Percentiles rank a stretch among this genome's conserved stretches.
Evolutionary conservation across 2,797 vertebrate genomes (phyloP).

Genomic region (Phalanger gymnotis): DNA sequence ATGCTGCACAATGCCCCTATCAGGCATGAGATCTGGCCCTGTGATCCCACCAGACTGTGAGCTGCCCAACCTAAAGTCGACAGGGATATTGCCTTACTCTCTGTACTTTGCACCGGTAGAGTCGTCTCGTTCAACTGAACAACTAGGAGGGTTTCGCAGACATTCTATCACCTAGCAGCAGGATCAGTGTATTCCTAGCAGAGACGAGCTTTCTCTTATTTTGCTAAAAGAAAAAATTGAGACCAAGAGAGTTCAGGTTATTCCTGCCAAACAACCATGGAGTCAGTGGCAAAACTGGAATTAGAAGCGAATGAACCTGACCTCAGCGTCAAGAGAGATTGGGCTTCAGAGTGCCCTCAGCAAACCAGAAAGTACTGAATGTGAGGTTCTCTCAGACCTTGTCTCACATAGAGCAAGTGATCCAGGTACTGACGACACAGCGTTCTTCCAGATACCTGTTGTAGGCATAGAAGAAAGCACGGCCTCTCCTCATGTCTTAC

Average conservation of each 20-base stretch:
- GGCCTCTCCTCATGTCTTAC: not conserved
- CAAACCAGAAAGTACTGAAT: not conserved
- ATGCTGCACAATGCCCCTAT: not conserved
- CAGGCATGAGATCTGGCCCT: conserved; percentile 5
- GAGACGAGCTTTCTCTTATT: conserved; percentile 27
- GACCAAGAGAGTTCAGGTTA: conserved; percentile 33
- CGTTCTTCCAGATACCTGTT: not conserved
- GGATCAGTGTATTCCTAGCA: conserved; percentile 4
- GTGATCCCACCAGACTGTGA: conserved; percentile 37
- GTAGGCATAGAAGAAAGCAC: not conserved
- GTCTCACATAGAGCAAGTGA: not conserved
- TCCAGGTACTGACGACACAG: not conserved
- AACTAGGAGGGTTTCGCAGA: conserved; percentile 28
- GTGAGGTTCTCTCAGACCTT: not conserved
- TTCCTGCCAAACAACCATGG: not conserved
- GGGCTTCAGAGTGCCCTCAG: conserved; percentile 27
- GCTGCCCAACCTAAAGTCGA: not conserved
- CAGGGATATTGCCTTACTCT: conserved; percentile 32
- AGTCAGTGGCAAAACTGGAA: not conserved
- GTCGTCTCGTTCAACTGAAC: not conserved
- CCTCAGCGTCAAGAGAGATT: not conserved
- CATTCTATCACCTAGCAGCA: not conserved
- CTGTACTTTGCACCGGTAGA: not conserved
- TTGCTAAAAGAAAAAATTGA: conserved; percentile 44
- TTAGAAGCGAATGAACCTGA: conserved; percentile 35